phyloP scores from a whole-genome alignment of 2,113 vertebrate species.

The Corythornis vintsioides region DNA sequence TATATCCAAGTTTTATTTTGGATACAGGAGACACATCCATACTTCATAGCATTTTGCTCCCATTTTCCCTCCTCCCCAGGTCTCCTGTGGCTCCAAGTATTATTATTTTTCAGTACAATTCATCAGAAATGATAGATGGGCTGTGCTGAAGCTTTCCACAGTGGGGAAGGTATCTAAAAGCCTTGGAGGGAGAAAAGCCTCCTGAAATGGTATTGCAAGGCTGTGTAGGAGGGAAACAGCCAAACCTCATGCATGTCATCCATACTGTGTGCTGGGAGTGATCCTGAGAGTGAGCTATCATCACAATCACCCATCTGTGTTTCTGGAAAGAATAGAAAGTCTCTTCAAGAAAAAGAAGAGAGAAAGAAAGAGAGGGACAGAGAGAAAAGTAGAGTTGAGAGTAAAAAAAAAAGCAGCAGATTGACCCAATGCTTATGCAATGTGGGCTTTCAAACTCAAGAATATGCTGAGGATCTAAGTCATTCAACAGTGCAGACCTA shows the following conservation, averaged over 20 bases:
- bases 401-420: neutral
- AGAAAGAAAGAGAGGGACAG: neutral
- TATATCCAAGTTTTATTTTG: constrained; percentile 51
- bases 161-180: neutral
- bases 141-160: constrained; percentile 5
- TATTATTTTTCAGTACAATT: neutral
- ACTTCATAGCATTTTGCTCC: neutral
- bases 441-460: neutral
- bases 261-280: neutral
- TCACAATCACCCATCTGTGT: neutral
- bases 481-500: neutral
- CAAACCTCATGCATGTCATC: neutral
- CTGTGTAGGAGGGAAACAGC: neutral
- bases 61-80: neutral
- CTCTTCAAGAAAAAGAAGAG: neutral
- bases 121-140: constrained; percentile 1
- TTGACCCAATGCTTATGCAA: neutral
- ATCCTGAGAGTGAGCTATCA: neutral
- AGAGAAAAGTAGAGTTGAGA: neutral
- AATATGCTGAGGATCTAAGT: neutral
- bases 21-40: constrained; percentile 30
- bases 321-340: neutral
- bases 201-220: neutral
- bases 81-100: neutral
- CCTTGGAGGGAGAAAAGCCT: neutral